phyloP scores from a whole-genome alignment of 2,113 vertebrate species.

The Heloderma charlesbogerti region DNA sequence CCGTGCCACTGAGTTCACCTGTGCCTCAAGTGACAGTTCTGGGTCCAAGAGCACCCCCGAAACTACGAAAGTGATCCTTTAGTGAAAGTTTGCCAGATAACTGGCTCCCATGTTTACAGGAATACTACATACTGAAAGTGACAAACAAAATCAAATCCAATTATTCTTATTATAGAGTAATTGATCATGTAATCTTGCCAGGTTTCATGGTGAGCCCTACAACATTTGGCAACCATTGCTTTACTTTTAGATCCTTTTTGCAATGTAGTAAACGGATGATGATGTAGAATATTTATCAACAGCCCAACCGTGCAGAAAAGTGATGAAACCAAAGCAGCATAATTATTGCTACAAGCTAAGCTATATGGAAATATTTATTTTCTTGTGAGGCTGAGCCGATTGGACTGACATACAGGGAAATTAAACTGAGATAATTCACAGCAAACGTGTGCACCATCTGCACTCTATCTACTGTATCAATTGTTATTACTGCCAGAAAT shows the following conservation, averaged over 20 bases:
- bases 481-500: not conserved
- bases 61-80: too few relatives aligned
- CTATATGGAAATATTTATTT: constrained; percentile 38
- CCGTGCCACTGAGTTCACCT: too few relatives aligned
- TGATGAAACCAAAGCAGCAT: not conserved
- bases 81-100: constrained; percentile 25
- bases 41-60: too few relatives aligned
- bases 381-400: constrained; percentile 23
- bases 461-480: not conserved
- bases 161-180: constrained; percentile 8
- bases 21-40: too few relatives aligned
- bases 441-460: not conserved
- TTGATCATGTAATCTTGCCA: not conserved
- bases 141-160: not conserved
- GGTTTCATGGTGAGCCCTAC: not conserved
- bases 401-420: not conserved
- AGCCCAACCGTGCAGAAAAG: not conserved
- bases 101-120: not conserved
- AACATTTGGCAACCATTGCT: not conserved
- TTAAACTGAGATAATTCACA: not conserved
- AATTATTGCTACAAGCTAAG: not conserved
- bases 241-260: not conserved
- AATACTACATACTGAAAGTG: not conserved
- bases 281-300: not conserved
- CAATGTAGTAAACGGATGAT: not conserved